phyloP scores from a whole-genome alignment of 2,113 vertebrate genomes.

The Xenus cinereus region DNA sequence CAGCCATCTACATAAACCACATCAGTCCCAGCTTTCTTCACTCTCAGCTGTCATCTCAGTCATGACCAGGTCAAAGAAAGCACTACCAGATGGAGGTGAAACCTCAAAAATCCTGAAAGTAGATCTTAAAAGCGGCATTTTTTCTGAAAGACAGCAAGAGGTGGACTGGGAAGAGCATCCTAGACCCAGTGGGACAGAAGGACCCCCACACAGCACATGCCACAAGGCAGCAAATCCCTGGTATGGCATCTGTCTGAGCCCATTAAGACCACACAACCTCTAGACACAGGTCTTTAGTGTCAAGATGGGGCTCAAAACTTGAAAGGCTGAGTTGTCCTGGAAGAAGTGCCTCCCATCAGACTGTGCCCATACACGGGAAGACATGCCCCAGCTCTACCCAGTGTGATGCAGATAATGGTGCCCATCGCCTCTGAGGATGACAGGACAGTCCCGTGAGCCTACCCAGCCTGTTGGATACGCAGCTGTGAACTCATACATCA shows the following conservation, averaged over 20 bases:
- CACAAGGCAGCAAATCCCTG: not conserved
- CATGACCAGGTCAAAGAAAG: not conserved
- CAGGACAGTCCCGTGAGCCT: not conserved
- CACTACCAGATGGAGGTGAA: not conserved
- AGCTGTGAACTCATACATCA: constrained; percentile 55
- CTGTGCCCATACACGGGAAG: not conserved
- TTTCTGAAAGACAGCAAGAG: not conserved
- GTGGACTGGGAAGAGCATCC: not conserved
- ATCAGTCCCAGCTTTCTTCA: not conserved
- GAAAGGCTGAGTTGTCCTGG: not conserved
- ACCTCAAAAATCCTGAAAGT: not conserved
- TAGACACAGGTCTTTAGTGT: not conserved
- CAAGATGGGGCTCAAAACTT: not conserved
- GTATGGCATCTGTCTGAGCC: not conserved
- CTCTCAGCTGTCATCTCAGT: not conserved
- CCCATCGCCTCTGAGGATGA: not conserved
- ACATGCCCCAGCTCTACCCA: not conserved
- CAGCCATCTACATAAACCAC: not conserved
- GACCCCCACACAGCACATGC: accelerated
- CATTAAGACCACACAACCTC: not conserved
- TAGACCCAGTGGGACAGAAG: not conserved
- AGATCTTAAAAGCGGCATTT: not conserved
- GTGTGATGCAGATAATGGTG: not conserved
- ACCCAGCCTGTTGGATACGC: not conserved
- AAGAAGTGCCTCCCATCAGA: not conserved